Percentiles rank a stretch among this genome's conserved stretches.
Conservation (phyloP, 2,113 vertebrate genomes). For the Hemiprocne comata region DNA sequence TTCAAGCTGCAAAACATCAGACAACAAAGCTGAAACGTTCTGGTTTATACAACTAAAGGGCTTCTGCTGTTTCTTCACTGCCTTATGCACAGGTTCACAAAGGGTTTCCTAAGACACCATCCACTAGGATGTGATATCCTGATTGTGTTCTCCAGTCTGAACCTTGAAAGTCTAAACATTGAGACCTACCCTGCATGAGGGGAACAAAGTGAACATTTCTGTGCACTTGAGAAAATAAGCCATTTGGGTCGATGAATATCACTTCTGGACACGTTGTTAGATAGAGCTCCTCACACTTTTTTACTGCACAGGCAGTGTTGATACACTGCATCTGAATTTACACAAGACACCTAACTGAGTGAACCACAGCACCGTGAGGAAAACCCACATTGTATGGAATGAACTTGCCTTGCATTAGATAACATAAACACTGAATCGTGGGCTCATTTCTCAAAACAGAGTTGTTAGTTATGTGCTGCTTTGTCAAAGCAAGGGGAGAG, state of each 20-base stretch:
- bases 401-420: background rate
- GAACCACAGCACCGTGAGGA: background rate
- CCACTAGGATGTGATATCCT: rapidly evolving
- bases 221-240: background rate
- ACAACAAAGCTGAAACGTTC: background rate
- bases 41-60: background rate
- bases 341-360: background rate
- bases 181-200: background rate
- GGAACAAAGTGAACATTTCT: background rate
- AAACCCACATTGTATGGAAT: background rate
- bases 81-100: background rate
- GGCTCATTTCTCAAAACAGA: background rate
- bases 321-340: background rate
- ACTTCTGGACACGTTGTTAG: background rate
- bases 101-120: background rate
- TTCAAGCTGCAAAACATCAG: background rate
- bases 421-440: background rate
- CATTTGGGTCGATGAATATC: background rate
- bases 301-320: background rate
- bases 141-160: background rate
- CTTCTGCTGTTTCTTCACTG: background rate
- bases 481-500: background rate
- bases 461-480: background rate
- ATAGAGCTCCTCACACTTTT: background rate
- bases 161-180: background rate